Conservation (phyloP, 2,113 vertebrate species). For the Neodon shergylaensis region DNA sequence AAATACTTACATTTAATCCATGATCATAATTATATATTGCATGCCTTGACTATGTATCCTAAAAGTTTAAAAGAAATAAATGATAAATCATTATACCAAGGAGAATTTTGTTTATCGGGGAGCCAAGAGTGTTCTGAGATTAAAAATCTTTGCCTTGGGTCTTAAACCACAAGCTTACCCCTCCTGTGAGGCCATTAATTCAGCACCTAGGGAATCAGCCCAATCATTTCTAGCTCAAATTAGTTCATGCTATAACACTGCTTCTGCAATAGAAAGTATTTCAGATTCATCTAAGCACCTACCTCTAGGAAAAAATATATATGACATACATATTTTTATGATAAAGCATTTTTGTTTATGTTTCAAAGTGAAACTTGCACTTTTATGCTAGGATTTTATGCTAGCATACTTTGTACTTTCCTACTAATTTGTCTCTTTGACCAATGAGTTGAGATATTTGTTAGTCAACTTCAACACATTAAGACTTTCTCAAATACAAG, state of each 20-base stretch:
- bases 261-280: neutral
- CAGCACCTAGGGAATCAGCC: neutral
- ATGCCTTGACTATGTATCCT: neutral
- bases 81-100: neutral
- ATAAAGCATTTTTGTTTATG: neutral
- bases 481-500: neutral
- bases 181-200: neutral
- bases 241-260: neutral
- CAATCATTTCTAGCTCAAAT: constrained; percentile 7
- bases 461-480: neutral
- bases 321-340: neutral
- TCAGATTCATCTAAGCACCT: neutral
- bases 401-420: neutral
- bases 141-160: neutral
- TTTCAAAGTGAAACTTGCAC: neutral
- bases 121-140: neutral
- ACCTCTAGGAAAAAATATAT: constrained; percentile 15
- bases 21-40: neutral
- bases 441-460: neutral
- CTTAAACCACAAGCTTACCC: neutral
- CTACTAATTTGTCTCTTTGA: neutral
- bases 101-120: neutral
- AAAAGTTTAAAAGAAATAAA: neutral
- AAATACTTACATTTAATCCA: neutral
- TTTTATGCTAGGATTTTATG: neutral